Conservation (phyloP, 2,888 invertebrate species). For the Margaritifera margaritifera region DNA sequence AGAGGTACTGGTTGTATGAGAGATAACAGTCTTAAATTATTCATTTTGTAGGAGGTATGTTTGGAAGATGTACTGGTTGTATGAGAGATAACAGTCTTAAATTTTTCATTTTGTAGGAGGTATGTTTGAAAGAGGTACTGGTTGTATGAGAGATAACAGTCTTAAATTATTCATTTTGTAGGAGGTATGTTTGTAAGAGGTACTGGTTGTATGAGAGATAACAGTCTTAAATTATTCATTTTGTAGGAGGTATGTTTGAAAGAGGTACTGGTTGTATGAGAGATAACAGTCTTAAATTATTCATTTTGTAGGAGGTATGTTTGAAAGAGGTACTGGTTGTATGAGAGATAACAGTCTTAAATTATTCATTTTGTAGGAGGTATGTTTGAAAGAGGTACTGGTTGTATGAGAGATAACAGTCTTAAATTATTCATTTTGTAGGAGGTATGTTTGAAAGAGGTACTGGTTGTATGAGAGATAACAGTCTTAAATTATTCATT, state of each 20-base stretch:
- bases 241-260: conserved; percentile 81
- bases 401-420: conserved; percentile 73
- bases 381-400: conserved; percentile 80
- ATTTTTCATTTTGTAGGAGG: conserved; percentile 77
- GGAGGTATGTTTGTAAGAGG: conserved; percentile 80
- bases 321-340: conserved; percentile 79
- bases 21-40: neutral
- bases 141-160: conserved; percentile 73
- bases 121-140: conserved; percentile 80
- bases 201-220: conserved; percentile 77
- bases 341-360: conserved; percentile 40
- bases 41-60: conserved; percentile 80
- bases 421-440: conserved; percentile 73
- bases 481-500: neutral
- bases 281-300: neutral
- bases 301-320: conserved; percentile 80
- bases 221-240: neutral
- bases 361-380: conserved; percentile 77
- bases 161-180: conserved; percentile 73
- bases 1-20: conserved; percentile 79
- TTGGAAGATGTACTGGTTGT: conserved; percentile 79
- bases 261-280: conserved; percentile 79
- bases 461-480: conserved; percentile 77
- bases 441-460: conserved; percentile 80
- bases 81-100: conserved; percentile 40